Base-by-base conservation (phyloP, 2,888 invertebrate species). In the Craniophora ligustri region DNA sequence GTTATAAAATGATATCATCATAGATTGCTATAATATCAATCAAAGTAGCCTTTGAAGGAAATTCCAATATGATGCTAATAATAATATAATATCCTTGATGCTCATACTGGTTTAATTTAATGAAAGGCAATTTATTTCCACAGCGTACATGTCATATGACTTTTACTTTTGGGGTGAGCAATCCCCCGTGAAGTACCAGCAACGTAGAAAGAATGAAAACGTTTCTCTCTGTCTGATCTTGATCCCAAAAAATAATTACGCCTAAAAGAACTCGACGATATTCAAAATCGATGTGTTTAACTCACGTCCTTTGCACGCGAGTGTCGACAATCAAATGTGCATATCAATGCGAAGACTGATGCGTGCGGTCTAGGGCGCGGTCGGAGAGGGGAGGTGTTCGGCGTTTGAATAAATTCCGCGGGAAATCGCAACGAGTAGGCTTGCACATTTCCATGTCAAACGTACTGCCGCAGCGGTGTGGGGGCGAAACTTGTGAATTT, bases 361-460 rank as follows among this genome's bases (percentile, higher is more conserved):
- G 83, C 79, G 79, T 79, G 80, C 70, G 75, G 71, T 69, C 60
- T 67, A 64, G 61, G 61, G 66, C 41, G 67, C 38, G 53, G 46
- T 49, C 48, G 36, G 41, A 38, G 65, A 32, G 58, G 64, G 66
- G 59, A 57, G 61, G 74, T 44, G 69, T 70, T 74, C 75, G 67
- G 67, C 68, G 81, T 86, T 84, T 85, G 87, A 87, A 88, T 87
- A 86, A 82, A 87, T 88, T 85, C 82, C 77, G 78, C 77, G 83
- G 78, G 74, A 80, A 79, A 79, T 83, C 79, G 81, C 82, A 78
- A 75, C 83, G 82, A 76, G 82, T 81, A 84, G 84, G 83, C 85
- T 69, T 78, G 79, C 77, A 75, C 87, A 92, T 92, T 92, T 87
- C 87, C 92, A 92, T 92, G 89, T 91, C 92, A 92, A 92, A 92